A percentile compares a stretch with the other conserved stretches of the same genome.
Evolutionary conservation across 2,113 vertebrate species (phyloP).

Genomic region (Pedionomus torquatus): DNA sequence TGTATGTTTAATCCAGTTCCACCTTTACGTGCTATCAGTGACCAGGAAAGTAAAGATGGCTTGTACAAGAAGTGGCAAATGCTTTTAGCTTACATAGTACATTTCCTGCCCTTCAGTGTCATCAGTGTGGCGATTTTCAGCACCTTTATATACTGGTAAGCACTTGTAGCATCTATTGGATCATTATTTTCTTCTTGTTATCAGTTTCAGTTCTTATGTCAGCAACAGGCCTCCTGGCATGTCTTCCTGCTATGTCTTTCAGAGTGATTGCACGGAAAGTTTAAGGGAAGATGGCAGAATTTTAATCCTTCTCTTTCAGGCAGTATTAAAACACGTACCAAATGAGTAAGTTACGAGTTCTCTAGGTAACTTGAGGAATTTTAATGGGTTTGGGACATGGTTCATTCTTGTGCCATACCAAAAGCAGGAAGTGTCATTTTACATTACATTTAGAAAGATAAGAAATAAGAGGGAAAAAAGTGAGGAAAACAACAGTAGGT

Average conservation of each 20-base stretch:
- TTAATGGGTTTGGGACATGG: not conserved
- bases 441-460: not conserved
- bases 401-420: not conserved
- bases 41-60: conserved; percentile 94
- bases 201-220: not conserved
- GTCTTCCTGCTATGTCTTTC: not conserved
- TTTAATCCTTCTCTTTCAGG: not conserved
- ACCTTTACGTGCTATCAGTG: conserved; percentile 86
- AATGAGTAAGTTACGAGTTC: not conserved
- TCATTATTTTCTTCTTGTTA: not conserved
- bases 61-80: conserved; percentile 96
- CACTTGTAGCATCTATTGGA: not conserved
- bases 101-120: conserved; percentile 91
- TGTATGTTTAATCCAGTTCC: conserved; percentile 76
- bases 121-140: conserved; percentile 84
- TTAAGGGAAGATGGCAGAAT: not conserved
- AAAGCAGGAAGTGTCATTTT: not conserved
- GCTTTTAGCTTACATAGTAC: conserved; percentile 90
- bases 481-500: not conserved
- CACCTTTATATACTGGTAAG: conserved; percentile 92
- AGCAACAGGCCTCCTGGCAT: not conserved
- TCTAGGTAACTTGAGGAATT: not conserved
- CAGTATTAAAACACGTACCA: not conserved
- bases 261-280: not conserved
- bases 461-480: not conserved